Evolutionary conservation across 2,888 invertebrate genomes (phyloP), one percentile per base, ranked within the genome.

Genomic region (Andricus quercusramuli): DNA sequence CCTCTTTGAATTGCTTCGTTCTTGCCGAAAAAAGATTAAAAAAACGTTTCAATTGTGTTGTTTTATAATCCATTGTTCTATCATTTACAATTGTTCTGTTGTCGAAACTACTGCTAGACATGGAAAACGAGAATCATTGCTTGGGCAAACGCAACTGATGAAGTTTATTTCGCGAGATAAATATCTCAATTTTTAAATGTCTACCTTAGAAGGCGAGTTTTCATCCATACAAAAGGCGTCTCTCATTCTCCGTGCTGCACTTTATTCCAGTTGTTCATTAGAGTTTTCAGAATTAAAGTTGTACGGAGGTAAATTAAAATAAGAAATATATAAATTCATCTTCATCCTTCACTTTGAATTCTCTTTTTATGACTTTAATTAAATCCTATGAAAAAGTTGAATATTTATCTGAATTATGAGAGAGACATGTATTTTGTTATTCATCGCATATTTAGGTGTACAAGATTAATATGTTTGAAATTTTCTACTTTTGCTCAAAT

Each of bases 131-230:
- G 51, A 70, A 70, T 70, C 51, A 44, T 70, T 70, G 51, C 51
- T 20, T 6, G 70, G 51, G 25, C 29, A 25, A 70, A 70, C 51
- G 56, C 32, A 56, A 74, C 70, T 74, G 37, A 67, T 1, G 13
- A n/a, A 59, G 56, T 74, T 74, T 74, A 74, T 74, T 74, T n/a
- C 74, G n/a, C 32, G 74, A 74, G 56, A 74, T 74, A 74, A 74
- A 74, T 74, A 59, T 74, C 74, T 74, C 56, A 56, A 74, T 59
- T 74, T 56, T 74, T 37, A 56, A 37, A 59, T 22, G 74, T 59
- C 74, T n/a, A 37, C 32, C 37, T 56, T 56, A 74, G 74, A 51
- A 51, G 32, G 17, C 51, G 41, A 74, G 74, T 74, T 56, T 59
- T 74, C 56, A 70, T 47, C 70, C 70, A 51, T 51, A 70, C 74